Evolutionary conservation across 2,888 invertebrate species (phyloP).

Genomic region (Epiblema foenella): DNA sequence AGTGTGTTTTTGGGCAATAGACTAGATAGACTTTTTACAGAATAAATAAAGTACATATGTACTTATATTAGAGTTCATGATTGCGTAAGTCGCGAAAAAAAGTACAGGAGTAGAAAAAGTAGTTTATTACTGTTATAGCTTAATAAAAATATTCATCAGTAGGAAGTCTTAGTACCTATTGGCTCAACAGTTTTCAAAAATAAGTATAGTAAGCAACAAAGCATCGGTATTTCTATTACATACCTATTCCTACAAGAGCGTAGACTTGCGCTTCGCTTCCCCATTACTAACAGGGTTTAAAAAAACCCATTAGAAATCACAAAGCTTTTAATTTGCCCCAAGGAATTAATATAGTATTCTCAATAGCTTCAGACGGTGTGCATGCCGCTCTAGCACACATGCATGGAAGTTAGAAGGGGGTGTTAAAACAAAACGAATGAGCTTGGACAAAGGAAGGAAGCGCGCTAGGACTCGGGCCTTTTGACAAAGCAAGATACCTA

Average conservation of each 20-base stretch:
- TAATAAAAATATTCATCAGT: no score
- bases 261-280: not conserved
- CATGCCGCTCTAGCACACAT: slow-evolving; percentile 63
- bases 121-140: no score
- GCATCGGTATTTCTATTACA: no score
- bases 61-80: no score
- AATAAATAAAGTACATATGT: no score
- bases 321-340: slow-evolving; percentile 39
- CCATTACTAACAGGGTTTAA: slow-evolving; percentile 7
- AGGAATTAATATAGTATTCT: slow-evolving; percentile 40
- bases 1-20: no score
- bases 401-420: slow-evolving; percentile 81
- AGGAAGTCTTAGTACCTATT: no score
- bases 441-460: slow-evolving; percentile 82
- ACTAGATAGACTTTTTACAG: no score
- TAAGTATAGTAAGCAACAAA: no score
- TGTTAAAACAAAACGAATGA: slow-evolving; percentile 85
- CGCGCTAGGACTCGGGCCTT: slow-evolving; percentile 73
- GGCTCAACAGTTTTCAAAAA: no score
- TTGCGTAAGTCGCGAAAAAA: no score
- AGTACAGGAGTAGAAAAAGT: no score
- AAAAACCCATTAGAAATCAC: slow-evolving; percentile 25
- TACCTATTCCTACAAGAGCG: not conserved
- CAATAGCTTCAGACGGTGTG: slow-evolving; percentile 51
- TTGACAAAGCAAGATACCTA: slow-evolving; percentile 76